Evolutionary conservation across 2,797 vertebrate genomes (phyloP).

Genomic region (Myotis findleyi): DNA sequence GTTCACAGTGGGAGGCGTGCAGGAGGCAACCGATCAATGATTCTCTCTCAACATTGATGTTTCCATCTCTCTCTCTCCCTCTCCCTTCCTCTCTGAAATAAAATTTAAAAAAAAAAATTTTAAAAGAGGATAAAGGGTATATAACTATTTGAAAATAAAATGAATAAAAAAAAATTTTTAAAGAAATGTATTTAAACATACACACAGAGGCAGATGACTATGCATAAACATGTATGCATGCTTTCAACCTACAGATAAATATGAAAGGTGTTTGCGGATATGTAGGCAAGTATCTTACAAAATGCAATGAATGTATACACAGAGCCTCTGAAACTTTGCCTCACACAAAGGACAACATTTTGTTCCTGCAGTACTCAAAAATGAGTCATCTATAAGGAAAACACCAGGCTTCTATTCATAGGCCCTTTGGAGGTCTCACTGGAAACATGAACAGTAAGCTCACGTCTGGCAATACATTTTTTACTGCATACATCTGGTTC

Average conservation of each 20-base stretch:
- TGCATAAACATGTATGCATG: background rate
- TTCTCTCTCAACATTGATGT: no score
- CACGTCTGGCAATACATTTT: slow-evolving; percentile 73
- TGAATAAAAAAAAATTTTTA: no score
- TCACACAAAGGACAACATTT: slow-evolving; percentile 58
- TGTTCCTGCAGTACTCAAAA: slow-evolving; percentile 66
- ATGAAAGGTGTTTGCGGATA: background rate
- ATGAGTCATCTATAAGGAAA: slow-evolving; percentile 70
- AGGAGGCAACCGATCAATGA: no score
- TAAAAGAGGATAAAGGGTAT: no score
- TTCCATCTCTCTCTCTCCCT: no score
- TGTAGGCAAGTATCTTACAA: background rate
- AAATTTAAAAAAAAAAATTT: no score
- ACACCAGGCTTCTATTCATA: slow-evolving; percentile 78
- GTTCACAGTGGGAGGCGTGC: no score
- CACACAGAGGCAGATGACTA: background rate
- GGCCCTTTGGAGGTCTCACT: slow-evolving; percentile 72
- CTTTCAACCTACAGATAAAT: slow-evolving; percentile 8
- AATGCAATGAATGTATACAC: slow-evolving; percentile 2
- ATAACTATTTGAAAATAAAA: no score
- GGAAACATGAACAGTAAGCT: slow-evolving; percentile 73
- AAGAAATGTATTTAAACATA: slow-evolving; percentile 17
- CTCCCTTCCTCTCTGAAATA: no score
- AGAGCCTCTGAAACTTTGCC: slow-evolving; percentile 50
- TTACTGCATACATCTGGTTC: slow-evolving; percentile 79